These are phyloP conservation scores for Autographa pulchrina DNA, from an alignment of 2,888 invertebrate species.

Conservation along the genomic window DNA sequence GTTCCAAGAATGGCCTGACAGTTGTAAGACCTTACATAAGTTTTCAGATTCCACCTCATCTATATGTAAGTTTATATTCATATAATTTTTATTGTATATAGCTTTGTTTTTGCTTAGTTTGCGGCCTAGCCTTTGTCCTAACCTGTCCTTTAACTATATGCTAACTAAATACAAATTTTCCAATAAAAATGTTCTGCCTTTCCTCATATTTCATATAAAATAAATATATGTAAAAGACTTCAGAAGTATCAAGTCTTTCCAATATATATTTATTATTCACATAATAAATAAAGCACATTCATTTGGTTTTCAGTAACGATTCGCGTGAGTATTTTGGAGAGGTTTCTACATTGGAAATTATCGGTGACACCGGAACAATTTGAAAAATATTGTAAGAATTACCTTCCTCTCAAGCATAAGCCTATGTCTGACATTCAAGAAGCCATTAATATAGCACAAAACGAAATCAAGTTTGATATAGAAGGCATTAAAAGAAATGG, in stretches of 20 bases:
- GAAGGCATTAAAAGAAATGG: constrained; percentile 89
- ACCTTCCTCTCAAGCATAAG: constrained; percentile 79
- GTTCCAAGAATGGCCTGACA: constrained; percentile 78
- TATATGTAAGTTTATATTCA: constrained; percentile 75
- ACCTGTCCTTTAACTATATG: no score
- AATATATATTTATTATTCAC: no score
- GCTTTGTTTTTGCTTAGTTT: no score
- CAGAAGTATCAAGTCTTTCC: no score
- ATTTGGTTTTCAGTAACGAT: constrained; percentile 76
- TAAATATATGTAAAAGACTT: no score
- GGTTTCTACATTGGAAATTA: constrained; percentile 78
- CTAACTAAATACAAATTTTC: no score
- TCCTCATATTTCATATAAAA: no score
- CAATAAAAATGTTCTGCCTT: no score
- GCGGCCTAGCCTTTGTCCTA: no score
- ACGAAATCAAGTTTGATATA: constrained; percentile 88
- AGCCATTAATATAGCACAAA: constrained; percentile 87
- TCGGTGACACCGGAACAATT: constrained; percentile 76
- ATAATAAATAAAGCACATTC: no score
- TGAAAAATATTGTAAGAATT: constrained; percentile 78
- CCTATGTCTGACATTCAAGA: constrained; percentile 86
- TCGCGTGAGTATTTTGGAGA: constrained; percentile 79
- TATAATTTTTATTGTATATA: neutral
- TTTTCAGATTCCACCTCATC: constrained; percentile 73
- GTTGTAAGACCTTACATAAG: constrained; percentile 61